phyloP scores from a whole-genome alignment of 2,797 vertebrate genomes.

The Eidolon dupreanum region DNA sequence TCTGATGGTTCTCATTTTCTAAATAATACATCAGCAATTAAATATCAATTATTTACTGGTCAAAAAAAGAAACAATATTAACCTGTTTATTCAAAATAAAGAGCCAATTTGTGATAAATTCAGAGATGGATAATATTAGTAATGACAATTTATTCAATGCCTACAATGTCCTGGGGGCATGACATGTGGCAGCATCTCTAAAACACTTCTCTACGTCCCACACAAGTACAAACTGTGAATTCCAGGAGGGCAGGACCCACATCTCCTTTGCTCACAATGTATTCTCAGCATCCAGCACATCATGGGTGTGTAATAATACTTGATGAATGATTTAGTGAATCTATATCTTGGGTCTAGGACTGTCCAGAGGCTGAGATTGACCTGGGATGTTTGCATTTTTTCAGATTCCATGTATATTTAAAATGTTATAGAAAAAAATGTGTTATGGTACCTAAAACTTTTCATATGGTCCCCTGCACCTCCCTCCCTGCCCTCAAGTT shows the following conservation, averaged over 20 bases:
- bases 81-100: background rate
- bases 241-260: background rate
- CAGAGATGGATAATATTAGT: background rate
- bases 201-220: background rate
- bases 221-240: background rate
- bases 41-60: background rate
- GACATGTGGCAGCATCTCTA: background rate
- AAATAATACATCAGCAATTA: background rate
- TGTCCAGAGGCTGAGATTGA: background rate
- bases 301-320: background rate
- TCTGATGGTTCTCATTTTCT: conserved; percentile 1
- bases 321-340: background rate
- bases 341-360: background rate
- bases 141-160: background rate
- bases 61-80: conserved; percentile 1
- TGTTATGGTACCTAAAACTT: background rate
- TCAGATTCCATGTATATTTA: background rate
- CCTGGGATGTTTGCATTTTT: background rate
- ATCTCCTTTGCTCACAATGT: background rate
- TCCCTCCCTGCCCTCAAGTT: background rate
- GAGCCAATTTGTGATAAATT: background rate
- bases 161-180: background rate
- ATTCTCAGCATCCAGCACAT: background rate
- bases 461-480: background rate
- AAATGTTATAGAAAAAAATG: background rate